Conservation (phyloP, 2,888 invertebrate genomes). For the Galerucella nymphaeae region DNA sequence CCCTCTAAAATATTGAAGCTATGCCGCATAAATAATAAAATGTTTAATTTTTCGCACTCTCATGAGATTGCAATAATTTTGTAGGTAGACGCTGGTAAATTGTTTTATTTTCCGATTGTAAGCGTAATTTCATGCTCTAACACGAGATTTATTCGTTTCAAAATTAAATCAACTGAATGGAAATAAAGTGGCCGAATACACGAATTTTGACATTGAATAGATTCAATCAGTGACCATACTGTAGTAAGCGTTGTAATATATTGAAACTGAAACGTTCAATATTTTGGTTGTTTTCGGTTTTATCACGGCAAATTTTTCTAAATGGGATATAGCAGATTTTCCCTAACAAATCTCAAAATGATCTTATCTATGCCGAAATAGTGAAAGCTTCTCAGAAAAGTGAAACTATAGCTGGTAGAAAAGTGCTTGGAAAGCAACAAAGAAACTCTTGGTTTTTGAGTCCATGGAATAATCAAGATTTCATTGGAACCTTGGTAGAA, state of each 20-base stretch:
- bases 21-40: neutral
- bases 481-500: too few species aligned
- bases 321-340: too few species aligned
- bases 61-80: slow-evolving; percentile 3
- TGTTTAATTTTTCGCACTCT: slow-evolving; percentile 10
- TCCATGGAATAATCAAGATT: too few species aligned
- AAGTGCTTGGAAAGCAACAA: too few species aligned
- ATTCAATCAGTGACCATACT: neutral
- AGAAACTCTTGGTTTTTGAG: too few species aligned
- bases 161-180: slow-evolving; percentile 1
- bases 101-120: neutral
- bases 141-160: neutral
- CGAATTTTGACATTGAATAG: neutral
- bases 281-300: neutral
- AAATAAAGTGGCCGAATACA: neutral
- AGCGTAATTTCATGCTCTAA: neutral
- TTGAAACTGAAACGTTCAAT: neutral
- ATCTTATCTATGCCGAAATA: too few species aligned
- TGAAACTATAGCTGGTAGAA: too few species aligned
- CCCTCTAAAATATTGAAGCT: neutral
- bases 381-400: too few species aligned
- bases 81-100: neutral
- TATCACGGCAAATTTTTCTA: neutral
- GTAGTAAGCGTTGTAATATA: neutral
- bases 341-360: too few species aligned